A percentile compares a stretch with the other conserved stretches of the same genome.
These are phyloP conservation scores for Zonotrichia albicollis DNA, from an alignment of 2,797 vertebrate genomes.

Conservation along the genomic window DNA sequence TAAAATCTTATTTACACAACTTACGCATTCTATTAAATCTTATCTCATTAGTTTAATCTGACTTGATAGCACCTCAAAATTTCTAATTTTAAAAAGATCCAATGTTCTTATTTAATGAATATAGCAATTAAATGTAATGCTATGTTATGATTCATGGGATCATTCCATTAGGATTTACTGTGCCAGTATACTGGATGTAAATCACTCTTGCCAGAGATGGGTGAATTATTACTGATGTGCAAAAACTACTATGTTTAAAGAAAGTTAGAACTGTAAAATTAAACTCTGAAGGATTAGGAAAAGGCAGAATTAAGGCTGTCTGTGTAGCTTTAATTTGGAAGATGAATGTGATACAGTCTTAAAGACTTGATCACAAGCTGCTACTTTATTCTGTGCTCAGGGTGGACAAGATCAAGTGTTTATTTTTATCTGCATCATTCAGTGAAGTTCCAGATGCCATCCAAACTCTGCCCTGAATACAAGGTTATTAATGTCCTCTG, in stretches of 20 bases:
- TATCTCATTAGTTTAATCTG: constrained; percentile 42
- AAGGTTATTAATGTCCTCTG: constrained; percentile 36
- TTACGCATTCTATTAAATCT: constrained; percentile 32
- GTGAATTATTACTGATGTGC: constrained; percentile 9
- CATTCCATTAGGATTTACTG: neutral
- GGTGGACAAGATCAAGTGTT: constrained; percentile 37
- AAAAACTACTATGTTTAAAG: constrained; percentile 10
- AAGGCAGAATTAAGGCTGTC: constrained; percentile 16
- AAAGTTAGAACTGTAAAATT: constrained; percentile 18
- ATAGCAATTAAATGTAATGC: constrained; percentile 8
- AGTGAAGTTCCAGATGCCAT: constrained; percentile 25
- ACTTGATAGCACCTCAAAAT: constrained; percentile 33
- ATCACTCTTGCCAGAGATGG: constrained; percentile 7
- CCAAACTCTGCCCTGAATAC: constrained; percentile 1
- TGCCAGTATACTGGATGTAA: neutral
- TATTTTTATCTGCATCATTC: constrained; percentile 30
- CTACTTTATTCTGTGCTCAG: constrained; percentile 17
- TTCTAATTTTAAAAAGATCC: neutral
- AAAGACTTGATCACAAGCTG: neutral
- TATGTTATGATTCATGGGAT: constrained; percentile 28
- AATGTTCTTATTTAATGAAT: constrained; percentile 34
- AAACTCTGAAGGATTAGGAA: constrained; percentile 28
- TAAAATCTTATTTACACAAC: constrained; percentile 62
- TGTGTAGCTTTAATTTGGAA: constrained; percentile 27
- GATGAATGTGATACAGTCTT: neutral